A percentile compares a stretch with the other conserved stretches of the same genome.
These are phyloP conservation scores for Lycopodina hypogea DNA, from an alignment of 37 sponge, comb jelly and placozoan species.

Conservation along the genomic window DNA sequence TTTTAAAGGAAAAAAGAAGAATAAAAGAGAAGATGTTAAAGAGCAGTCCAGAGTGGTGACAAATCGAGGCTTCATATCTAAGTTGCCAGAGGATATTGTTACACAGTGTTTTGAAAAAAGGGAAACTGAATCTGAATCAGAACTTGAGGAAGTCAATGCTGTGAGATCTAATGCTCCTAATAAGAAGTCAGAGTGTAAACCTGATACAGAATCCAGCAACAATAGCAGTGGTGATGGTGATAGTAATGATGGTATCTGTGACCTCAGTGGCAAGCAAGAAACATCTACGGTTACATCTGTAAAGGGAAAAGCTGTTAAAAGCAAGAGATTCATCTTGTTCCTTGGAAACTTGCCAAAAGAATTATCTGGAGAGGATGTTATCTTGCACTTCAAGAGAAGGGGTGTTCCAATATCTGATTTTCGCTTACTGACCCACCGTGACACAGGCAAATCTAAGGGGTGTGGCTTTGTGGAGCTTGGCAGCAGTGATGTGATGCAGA, in stretches of 20 bases:
- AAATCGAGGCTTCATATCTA: too few relatives aligned
- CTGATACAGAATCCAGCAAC: neutral
- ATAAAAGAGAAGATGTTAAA: too few relatives aligned
- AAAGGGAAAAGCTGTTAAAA: neutral
- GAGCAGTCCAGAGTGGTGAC: too few relatives aligned
- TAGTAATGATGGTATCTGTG: neutral
- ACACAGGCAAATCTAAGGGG: constrained; percentile 60
- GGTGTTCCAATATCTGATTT: constrained; percentile 42
- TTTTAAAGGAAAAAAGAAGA: neutral
- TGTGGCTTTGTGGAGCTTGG: constrained; percentile 71
- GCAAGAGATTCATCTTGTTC: constrained; percentile 57
- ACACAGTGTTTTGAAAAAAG: neutral
- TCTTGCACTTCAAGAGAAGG: constrained; percentile 45
- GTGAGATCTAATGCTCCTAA: too few relatives aligned
- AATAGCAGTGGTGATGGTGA: neutral
- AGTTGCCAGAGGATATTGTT: neutral
- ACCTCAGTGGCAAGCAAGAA: neutral
- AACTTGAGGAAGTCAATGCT: neutral
- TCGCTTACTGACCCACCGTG: constrained; percentile 60
- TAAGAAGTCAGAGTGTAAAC: too few relatives aligned
- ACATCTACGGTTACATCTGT: neutral
- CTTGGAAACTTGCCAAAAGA: constrained; percentile 70
- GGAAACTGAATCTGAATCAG: neutral
- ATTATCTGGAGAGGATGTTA: constrained; percentile 49
- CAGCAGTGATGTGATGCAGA: constrained; percentile 53